These are phyloP conservation scores for Catonia carolina DNA, from an alignment of 2,888 invertebrate genomes.

Conservation along the genomic window DNA sequence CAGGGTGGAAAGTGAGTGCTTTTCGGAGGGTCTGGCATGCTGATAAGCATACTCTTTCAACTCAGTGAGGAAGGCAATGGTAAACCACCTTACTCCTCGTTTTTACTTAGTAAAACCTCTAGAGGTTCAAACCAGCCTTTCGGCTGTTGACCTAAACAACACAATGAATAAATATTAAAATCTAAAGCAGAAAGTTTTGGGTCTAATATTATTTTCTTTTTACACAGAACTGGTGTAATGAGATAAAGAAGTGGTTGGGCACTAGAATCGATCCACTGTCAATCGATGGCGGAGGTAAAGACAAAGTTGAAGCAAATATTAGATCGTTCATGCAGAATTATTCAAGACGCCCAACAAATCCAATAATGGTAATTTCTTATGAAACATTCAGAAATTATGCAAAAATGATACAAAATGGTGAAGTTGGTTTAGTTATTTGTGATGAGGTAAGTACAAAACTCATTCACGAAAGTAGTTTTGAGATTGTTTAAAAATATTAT, in stretches of 20 bases:
- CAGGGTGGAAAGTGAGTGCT: too few relatives aligned
- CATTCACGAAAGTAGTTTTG: too few relatives aligned
- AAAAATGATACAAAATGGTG: constrained; percentile 76
- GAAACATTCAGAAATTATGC: constrained; percentile 96
- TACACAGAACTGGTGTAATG: constrained; percentile 89
- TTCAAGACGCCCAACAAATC: constrained; percentile 66
- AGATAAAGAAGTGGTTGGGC: constrained; percentile 93
- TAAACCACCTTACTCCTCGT: too few relatives aligned
- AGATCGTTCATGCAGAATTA: constrained; percentile 78
- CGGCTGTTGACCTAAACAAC: too few relatives aligned
- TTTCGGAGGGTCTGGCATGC: too few relatives aligned
- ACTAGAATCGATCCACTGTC: constrained; percentile 72
- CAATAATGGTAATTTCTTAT: constrained; percentile 96
- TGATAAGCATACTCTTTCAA: too few relatives aligned
- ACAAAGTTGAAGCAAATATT: constrained; percentile 73
- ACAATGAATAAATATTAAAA: too few relatives aligned
- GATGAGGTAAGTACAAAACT: constrained; percentile 63
- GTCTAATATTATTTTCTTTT: not conserved
- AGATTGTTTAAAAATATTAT: too few relatives aligned
- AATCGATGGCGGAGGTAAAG: constrained; percentile 82
- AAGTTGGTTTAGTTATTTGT: constrained; percentile 94
- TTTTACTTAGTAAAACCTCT: too few relatives aligned
- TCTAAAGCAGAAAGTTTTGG: too few relatives aligned
- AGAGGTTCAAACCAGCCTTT: too few relatives aligned
- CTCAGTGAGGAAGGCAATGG: too few relatives aligned